These are phyloP conservation scores for Hesperophylax magnus DNA, from an alignment of 1,140 invertebrate species.

Conservation along the genomic window DNA sequence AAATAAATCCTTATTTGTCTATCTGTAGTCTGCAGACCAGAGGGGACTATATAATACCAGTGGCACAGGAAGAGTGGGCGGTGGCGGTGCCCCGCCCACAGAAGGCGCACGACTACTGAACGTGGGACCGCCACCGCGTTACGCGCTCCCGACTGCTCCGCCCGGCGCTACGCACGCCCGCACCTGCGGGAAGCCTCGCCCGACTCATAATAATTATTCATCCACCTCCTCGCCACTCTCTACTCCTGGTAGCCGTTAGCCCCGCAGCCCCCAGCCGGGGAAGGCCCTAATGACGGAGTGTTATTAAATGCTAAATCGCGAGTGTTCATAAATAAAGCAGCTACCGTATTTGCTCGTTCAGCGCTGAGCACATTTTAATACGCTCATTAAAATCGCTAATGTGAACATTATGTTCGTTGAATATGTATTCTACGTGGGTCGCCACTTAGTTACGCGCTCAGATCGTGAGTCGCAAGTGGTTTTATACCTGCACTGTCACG, in stretches of 20 bases:
- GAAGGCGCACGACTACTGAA: conserved; percentile 64
- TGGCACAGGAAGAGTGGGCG: conserved; percentile 56
- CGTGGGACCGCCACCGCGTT: conserved; percentile 67
- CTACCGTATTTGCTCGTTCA: conserved; percentile 6
- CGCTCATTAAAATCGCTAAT: conserved; percentile 12
- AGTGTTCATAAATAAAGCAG: neutral
- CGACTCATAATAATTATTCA: conserved; percentile 31
- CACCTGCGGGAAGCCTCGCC: conserved; percentile 33
- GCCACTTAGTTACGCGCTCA: neutral
- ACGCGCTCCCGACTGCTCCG: conserved; percentile 64
- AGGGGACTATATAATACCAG: conserved; percentile 29
- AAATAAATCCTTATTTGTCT: no score
- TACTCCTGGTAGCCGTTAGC: conserved; percentile 2
- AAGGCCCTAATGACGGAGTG: neutral
- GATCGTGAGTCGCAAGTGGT: neutral
- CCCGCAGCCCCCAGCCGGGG: no score
- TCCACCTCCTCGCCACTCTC: conserved; percentile 10
- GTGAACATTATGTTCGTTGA: neutral
- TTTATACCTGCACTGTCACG: no score
- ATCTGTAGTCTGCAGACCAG: neutral
- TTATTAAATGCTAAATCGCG: neutral
- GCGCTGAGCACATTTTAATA: conserved; percentile 5
- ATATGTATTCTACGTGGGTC: neutral
- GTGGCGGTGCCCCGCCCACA: conserved; percentile 67
- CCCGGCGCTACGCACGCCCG: conserved; percentile 32